Evolutionary conservation across 2,888 invertebrate species (phyloP), one percentile per base, ranked within the genome.

Genomic region (Tenthredo amoena): DNA sequence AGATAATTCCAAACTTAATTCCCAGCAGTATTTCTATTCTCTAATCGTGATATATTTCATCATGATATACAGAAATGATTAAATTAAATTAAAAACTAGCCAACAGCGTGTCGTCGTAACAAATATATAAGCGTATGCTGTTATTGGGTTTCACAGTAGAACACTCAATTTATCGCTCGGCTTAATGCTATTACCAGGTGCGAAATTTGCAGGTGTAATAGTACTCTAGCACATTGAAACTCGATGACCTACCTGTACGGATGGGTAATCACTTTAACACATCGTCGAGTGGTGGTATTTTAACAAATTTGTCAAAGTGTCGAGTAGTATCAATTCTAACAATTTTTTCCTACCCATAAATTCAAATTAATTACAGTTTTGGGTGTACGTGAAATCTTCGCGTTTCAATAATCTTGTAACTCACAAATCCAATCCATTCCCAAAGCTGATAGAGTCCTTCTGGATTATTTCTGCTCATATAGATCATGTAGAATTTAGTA

Each of bases 151-250:
- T 76, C 76, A 31, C 47, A 21, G 15, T 50, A 26, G n/a, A 71
- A 34, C 47, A 76, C 43, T 43, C 21, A 76, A 76, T 76, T 76
- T 43, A 76, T 76, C 76, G 47, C 76, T 76, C 26, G 76, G 76
- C 26, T 50, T 76, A 26, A 18, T 76, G 76, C 47, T 15, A 26
- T 43, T 43, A 26, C 15, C 43, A 26, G 40, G 18, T 34, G 71
- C 40, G 18, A 76, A 76, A 26, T 72, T 40, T 34, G 7, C 18
- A 40, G 71, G 37, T 71, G 21, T 26, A 26, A 26, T 1, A 21
- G 7, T 34, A 72, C 40, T 72, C 37, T n/a, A 3, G 37, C 71
- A n/a, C 40, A 40, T 40, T 34, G 40, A 40, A 72, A 72, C 2
- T 37, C 40, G 40, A 72, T 72, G 40, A 18, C 15, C 1, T 72